Evolutionary conservation across 2,113 vertebrate genomes (phyloP), one percentile per base, ranked within the genome.

Genomic region (Mesitornis unicolor): DNA sequence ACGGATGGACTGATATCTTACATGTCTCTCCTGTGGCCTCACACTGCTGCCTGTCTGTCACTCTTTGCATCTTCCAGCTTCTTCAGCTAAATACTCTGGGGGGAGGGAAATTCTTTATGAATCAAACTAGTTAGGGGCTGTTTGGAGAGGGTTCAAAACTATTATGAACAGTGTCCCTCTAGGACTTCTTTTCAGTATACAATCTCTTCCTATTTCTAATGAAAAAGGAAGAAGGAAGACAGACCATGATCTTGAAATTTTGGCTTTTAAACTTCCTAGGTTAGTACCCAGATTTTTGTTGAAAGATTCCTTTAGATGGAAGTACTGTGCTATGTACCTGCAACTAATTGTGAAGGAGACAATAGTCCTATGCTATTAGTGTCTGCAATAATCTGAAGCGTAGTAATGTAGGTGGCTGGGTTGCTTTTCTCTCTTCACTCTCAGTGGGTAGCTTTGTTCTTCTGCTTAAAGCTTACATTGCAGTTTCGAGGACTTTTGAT

Each of bases 21-120:
- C 97, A 97, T 95, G 96, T 95, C 94, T 98, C 97, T 98, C 98
- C 98, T 97, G 97, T 98, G 98, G 98, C 98, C 98, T 99, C 98
- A 98, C 98, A 98, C 98, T 98, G 96, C 97, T 98, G 98, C 98
- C 98, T 98, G 98, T 98, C 98, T 98, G 98, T 98, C 97, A 98
- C 98, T 98, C 88, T 97, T 97, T 97, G 90, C 98, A 98, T 98
- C 97, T 98, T 97, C 98, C 97, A 97, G 97, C 98, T 98, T 98
- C 97, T 98, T 96, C 98, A 97, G 97, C 97, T 98, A 97, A 98
- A 98, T 98, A 98, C 97, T 98, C 94, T 56, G 96, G 96, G 97
- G 95, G 97, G 98, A 97, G 97, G 97, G 96, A 95, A 94, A 97
- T 96, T 95, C 91, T 94, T 95, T 95, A 95, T 95, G 91, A 98